Base-by-base conservation (phyloP, 2,797 vertebrate genomes). In the Odontamblyopus rebecca region DNA sequence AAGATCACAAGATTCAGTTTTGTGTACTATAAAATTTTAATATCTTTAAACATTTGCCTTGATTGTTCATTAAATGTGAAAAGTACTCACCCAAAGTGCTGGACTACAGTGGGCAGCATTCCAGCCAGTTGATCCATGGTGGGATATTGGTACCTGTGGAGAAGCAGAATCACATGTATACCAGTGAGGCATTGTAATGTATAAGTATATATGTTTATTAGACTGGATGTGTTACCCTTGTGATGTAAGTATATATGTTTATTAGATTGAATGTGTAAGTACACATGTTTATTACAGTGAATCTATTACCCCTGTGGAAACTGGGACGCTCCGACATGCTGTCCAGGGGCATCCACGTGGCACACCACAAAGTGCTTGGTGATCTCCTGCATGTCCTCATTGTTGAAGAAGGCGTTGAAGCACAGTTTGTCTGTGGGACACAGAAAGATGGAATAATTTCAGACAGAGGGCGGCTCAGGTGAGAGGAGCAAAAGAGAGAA, bases 361-460 rank as follows among this genome's bases (percentile, higher is more conserved):
- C 97, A 99, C 68, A 98, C 96, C 82, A 97, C 96, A 41, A 99
- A 99, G 90, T 99, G 97, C 84, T 97, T 97, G 1, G 96, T 98
- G 91, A 98, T 99, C 93, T 98, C 98, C 90, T 97, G 95, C 97
- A 99, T 98, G 84, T 98, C 97, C 82, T 98, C 97, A 0, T 95
- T 96, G 79, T 95, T 96, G 93, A 98, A 98, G 91, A 99, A 95
- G 18, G 94, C 86, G 88, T 96, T 98, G 94, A 98, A 98, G 86
- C 97, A 99, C 78, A 98, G 94, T 85, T 99, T 99, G 88, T 99
- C 97, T 99, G 93, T 50, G 85, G 83, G 85, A 79, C 64, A 76
- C 72, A 0, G 54, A 41, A 26, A 16, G 41, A 69, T 1, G 69
- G 57, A 72, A 35, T 61, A 54, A 68, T 38, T 51, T 60, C 23